These are phyloP conservation scores for Leucoptera coffeella DNA, from an alignment of 2,888 invertebrate genomes.

Conservation along the genomic window DNA sequence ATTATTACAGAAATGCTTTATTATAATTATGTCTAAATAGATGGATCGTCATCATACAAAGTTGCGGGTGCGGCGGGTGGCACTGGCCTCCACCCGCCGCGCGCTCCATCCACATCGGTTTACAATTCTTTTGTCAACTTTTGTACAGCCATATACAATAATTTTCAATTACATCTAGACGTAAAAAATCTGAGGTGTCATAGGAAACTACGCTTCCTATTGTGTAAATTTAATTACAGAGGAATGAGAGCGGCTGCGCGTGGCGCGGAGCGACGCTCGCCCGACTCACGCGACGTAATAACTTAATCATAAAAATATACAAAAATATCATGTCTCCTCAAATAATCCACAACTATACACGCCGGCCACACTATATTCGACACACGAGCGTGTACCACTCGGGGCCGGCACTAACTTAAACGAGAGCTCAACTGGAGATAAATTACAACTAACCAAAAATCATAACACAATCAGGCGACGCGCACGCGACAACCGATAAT, in stretches of 20 bases:
- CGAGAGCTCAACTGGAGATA: constrained; percentile 46
- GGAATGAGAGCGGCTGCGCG: constrained; percentile 49
- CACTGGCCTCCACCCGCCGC: constrained; percentile 28
- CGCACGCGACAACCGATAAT: constrained; percentile 53
- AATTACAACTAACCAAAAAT: constrained; percentile 33
- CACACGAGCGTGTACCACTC: constrained; percentile 42
- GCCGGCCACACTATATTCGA: constrained; percentile 46
- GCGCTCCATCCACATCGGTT: constrained; percentile 48
- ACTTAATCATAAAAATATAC: constrained; percentile 51
- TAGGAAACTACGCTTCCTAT: constrained; percentile 53
- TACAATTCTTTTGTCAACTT: constrained; percentile 49
- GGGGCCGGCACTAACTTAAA: constrained; percentile 47
- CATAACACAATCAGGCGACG: constrained; percentile 34
- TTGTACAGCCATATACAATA: constrained; percentile 57
- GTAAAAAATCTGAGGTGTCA: constrained; percentile 51
- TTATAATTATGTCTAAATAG: constrained; percentile 60
- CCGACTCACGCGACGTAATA: constrained; percentile 33
- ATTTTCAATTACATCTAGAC: constrained; percentile 53
- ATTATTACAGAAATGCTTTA: constrained; percentile 64
- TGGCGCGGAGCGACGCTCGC: constrained; percentile 39
- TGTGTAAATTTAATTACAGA: constrained; percentile 47
- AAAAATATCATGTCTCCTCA: constrained; percentile 53
- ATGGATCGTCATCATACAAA: constrained; percentile 56
- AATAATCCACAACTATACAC: constrained; percentile 45
- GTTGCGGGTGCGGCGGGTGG: constrained; percentile 26